phyloP scores from a whole-genome alignment of 2,888 invertebrate genomes.

The Callyntrura sp. region DNA sequence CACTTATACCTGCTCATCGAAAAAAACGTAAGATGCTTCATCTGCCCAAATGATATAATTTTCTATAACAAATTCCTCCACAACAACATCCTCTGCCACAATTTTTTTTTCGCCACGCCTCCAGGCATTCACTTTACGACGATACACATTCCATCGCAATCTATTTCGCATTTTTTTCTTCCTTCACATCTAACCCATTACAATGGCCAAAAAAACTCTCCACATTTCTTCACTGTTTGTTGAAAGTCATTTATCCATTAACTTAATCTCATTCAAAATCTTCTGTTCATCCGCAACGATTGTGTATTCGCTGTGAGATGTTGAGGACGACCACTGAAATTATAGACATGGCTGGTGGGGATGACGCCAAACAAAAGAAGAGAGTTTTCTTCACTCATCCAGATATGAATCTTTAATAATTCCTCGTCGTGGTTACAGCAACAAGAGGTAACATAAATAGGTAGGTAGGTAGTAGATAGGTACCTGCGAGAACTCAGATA shows the following conservation, averaged over 20 bases:
- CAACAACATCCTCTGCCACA: slow-evolving; percentile 1
- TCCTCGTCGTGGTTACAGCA: not conserved
- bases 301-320: not conserved
- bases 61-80: slow-evolving; percentile 45
- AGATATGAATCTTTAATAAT: not conserved
- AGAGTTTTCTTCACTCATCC: slow-evolving; percentile 18
- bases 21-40: not conserved
- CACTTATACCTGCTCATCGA: not conserved
- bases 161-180: no score
- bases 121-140: slow-evolving; percentile 50
- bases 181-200: no score
- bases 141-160: not conserved
- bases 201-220: not conserved
- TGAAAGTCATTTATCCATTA: slow-evolving; percentile 78
- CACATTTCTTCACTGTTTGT: slow-evolving; percentile 17
- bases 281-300: slow-evolving; percentile 49
- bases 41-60: slow-evolving; percentile 48
- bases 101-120: slow-evolving; percentile 64
- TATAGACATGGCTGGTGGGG: slow-evolving; percentile 9
- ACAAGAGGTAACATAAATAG: not conserved
- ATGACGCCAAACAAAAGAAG: slow-evolving; percentile 44
- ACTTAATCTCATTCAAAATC: slow-evolving; percentile 74
- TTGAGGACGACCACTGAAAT: slow-evolving; percentile 13
- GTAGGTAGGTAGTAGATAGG: not conserved
- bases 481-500: no score